Conservation (phyloP, 1,140 invertebrate genomes). For the Drosophila bocqueti region DNA sequence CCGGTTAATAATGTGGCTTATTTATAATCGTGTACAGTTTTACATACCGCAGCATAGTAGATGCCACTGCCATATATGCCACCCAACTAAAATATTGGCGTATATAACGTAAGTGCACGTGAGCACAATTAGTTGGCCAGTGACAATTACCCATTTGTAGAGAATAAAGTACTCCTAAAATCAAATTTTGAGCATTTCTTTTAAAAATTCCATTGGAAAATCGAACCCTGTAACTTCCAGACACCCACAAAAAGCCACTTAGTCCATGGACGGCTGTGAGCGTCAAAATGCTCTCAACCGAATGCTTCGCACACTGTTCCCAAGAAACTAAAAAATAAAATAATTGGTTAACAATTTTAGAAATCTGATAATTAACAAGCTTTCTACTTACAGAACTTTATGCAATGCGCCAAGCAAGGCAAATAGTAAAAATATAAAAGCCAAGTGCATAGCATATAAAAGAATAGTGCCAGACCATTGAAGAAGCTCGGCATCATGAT, state of each 20-base stretch:
- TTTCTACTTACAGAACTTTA: slow-evolving; percentile 3
- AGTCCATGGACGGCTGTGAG: background rate
- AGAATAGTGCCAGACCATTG: background rate
- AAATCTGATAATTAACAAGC: background rate
- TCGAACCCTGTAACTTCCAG: slow-evolving; percentile 7
- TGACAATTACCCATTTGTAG: slow-evolving; percentile 17
- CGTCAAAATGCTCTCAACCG: background rate
- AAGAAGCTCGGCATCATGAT: background rate
- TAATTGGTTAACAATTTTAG: too few relatives aligned
- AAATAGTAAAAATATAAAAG: background rate
- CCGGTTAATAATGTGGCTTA: background rate
- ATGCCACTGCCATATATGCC: background rate
- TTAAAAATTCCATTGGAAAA: too few relatives aligned
- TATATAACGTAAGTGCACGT: background rate
- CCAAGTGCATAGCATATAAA: background rate
- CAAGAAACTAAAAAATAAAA: background rate
- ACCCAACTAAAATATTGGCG: background rate
- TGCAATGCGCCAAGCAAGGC: slow-evolving; percentile 4
- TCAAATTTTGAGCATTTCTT: too few relatives aligned
- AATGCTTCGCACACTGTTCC: background rate
- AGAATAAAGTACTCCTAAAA: slow-evolving; percentile 5
- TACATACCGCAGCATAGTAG: slow-evolving; percentile 1
- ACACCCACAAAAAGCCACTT: slow-evolving; percentile 13
- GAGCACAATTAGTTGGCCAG: slow-evolving; percentile 4
- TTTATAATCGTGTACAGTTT: background rate